Evolutionary conservation across 1,140 invertebrate genomes (phyloP), one percentile per base, ranked within the genome.

Genomic region (Heliconius himera): DNA sequence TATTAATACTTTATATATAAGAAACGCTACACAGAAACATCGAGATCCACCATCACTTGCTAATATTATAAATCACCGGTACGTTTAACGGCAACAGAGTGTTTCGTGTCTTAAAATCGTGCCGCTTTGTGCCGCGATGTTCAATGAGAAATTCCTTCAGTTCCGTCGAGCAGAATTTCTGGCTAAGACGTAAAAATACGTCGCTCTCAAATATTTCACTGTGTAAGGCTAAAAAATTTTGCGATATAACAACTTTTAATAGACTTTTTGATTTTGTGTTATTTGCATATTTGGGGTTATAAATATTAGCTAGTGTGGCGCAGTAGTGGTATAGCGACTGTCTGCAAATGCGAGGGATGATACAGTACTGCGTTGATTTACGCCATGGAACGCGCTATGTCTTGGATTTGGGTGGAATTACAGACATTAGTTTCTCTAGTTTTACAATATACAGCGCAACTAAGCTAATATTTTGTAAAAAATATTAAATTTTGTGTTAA

Each of bases 141-240:
- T 86, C 85, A 84, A 86, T 86, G 82, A 86, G 83, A 84, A 83
- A 86, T 86, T 78, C 85, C 83, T 82, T 75, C 77, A 83, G 83
- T 82, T 82, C 82, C 83, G 78, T 78, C 49, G 75, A 86, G 83
- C 80, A 73, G 82, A 84, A 85, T 82, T 82, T 81, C 76, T 71
- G 46, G 73, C 73, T 66, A 76, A 82, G 83, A 86, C 81, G 83
- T 84, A 86, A 86, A 86, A 86, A 86, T 86, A 83, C 83, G 84
- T 81, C 75, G 81, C 77, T 83, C 73, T 80, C 78, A 78, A 84
- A 80, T 83, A 78, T 81, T 60, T 74, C 70, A 66, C 38, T 38
- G 49, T 36, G 18, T 29, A 75, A 72, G 72, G 18, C 36, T n/a
- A 16, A 11, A 72, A 41, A n/a, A 2, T n/a, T 9, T 8, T 9